Evolutionary conservation across 2,888 invertebrate genomes (phyloP).

Genomic region (Torymus auratus): DNA sequence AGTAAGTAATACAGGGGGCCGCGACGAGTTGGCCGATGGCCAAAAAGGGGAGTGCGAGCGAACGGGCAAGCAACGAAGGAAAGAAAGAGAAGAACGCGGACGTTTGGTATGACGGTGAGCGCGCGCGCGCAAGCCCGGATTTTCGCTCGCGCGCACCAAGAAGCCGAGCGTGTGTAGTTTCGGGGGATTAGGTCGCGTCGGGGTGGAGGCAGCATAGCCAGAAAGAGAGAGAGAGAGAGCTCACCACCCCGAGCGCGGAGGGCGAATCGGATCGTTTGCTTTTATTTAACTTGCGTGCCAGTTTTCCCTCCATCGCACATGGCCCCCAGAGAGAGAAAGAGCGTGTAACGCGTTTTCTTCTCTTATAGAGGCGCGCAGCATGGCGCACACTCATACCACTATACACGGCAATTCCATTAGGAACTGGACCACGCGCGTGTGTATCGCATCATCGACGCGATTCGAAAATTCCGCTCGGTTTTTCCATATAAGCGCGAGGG

Average conservation of each 20-base stretch:
- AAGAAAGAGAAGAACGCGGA: conserved; percentile 20
- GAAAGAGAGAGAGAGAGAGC: conserved; percentile 11
- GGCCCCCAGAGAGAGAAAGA: too few species aligned
- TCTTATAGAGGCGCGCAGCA: conserved; percentile 49
- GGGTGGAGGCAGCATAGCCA: conserved; percentile 29
- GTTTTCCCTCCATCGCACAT: conserved; percentile 2
- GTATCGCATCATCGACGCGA: neutral
- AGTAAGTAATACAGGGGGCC: conserved; percentile 45
- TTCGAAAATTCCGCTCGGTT: conserved; percentile 1
- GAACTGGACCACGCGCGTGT: conserved; percentile 61
- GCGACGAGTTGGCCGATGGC: conserved; percentile 59
- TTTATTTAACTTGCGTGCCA: conserved; percentile 67
- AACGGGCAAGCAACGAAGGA: conserved; percentile 21
- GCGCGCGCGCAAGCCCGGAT: conserved; percentile 37
- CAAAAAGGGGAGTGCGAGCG: conserved; percentile 45
- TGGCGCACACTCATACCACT: conserved; percentile 34
- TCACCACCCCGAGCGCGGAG: conserved; percentile 29
- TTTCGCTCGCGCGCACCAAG: conserved; percentile 36
- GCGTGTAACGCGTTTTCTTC: conserved; percentile 54
- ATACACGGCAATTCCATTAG: conserved; percentile 71
- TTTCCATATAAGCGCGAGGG: neutral
- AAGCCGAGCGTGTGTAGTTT: conserved; percentile 44
- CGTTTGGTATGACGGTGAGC: conserved; percentile 38
- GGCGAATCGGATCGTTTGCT: conserved; percentile 65
- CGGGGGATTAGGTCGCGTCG: conserved; percentile 34